phyloP scores from a whole-genome alignment of 2,888 invertebrate genomes.

The Patella pellucida region DNA sequence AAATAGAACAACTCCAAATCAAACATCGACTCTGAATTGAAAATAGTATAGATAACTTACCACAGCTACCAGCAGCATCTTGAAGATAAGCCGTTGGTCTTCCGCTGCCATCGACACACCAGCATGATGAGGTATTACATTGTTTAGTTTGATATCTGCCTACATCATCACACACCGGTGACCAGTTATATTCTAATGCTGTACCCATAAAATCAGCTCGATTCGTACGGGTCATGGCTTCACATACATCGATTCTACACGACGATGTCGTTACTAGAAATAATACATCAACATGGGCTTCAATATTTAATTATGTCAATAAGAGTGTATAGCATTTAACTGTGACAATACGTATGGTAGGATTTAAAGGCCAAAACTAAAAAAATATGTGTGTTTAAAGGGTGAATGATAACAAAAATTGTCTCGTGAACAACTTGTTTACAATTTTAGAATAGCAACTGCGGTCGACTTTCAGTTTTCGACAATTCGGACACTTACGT shows the following conservation, averaged over 20 bases:
- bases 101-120: conserved; percentile 29
- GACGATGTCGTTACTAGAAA: conserved; percentile 19
- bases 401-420: neutral
- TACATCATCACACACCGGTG: neutral
- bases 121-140: neutral
- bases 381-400: too few relatives aligned
- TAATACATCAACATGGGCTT: too few relatives aligned
- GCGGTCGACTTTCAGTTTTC: too few relatives aligned
- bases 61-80: neutral
- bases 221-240: conserved; percentile 1
- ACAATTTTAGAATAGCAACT: too few relatives aligned
- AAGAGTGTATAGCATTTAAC: too few relatives aligned
- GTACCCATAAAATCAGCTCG: conserved; percentile 12
- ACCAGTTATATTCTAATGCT: neutral
- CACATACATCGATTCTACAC: conserved; percentile 21
- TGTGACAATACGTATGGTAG: too few relatives aligned
- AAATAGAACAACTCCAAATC: too few relatives aligned
- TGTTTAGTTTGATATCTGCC: conserved; percentile 25
- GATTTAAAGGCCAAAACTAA: too few relatives aligned
- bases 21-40: too few relatives aligned
- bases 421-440: too few relatives aligned
- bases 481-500: too few relatives aligned
- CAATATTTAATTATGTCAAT: too few relatives aligned
- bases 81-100: neutral
- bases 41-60: conserved; percentile 7